Conservation (phyloP, 2,888 invertebrate genomes). For the Nesidiocoris tenuis region DNA sequence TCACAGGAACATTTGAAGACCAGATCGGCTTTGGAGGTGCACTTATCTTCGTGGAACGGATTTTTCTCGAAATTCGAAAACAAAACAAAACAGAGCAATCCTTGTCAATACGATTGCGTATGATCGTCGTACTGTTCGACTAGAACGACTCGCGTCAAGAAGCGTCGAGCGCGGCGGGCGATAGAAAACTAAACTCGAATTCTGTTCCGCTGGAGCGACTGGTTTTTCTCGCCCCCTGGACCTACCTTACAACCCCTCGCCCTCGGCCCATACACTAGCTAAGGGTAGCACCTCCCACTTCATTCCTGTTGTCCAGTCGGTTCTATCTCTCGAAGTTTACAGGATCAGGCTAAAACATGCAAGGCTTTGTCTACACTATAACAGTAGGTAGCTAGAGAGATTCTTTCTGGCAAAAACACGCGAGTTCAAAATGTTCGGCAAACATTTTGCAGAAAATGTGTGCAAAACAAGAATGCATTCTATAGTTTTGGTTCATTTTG, state of each 20-base stretch:
- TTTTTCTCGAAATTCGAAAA: not conserved
- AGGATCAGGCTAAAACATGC: not conserved
- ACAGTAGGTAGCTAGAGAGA: no score
- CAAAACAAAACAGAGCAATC: slow-evolving; percentile 8
- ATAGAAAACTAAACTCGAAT: slow-evolving; percentile 21
- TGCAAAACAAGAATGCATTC: not conserved
- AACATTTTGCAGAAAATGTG: not conserved
- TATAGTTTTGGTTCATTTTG: not conserved
- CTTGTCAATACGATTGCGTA: slow-evolving; percentile 1
- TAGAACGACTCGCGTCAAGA: not conserved
- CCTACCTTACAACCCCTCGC: slow-evolving; percentile 41
- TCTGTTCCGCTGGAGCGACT: not conserved
- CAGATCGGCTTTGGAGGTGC: no score
- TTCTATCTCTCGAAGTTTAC: not conserved
- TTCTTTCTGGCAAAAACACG: no score
- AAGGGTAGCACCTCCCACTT: not conserved
- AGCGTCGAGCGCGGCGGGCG: not conserved
- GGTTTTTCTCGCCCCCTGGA: slow-evolving; percentile 43
- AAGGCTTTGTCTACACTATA: no score
- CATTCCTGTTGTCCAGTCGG: not conserved
- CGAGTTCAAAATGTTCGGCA: not conserved
- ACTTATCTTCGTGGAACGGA: not conserved
- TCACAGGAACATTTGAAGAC: not conserved
- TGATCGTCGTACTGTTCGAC: not conserved
- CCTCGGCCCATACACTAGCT: not conserved